Percentiles rank a stretch among this genome's conserved stretches.
These are phyloP conservation scores for Hedychridium roseum DNA, from an alignment of 2,888 invertebrate genomes.

Conservation along the genomic window DNA sequence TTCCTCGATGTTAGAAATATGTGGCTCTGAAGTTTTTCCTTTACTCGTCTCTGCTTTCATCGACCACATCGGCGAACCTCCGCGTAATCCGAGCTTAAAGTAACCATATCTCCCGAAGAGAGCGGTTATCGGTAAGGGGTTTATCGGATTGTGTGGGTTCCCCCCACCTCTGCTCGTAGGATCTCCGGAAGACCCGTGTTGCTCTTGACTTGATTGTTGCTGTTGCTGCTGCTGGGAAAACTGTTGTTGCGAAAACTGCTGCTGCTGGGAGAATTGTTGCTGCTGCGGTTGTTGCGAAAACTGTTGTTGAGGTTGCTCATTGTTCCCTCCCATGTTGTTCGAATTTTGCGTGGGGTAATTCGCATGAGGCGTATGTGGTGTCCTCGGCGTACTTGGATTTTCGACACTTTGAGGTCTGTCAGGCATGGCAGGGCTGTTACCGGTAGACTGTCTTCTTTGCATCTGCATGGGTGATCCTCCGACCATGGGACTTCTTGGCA, in stretches of 20 bases:
- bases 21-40: conserved; percentile 57
- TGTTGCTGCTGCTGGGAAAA: conserved; percentile 60
- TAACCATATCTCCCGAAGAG: conserved; percentile 70
- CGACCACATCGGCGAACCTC: conserved; percentile 75
- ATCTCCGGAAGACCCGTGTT: conserved; percentile 42
- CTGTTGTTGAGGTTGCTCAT: conserved; percentile 68
- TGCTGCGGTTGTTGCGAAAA: conserved; percentile 49
- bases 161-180: conserved; percentile 61
- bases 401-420: conserved; percentile 70
- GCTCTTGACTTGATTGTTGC: too few relatives aligned
- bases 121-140: conserved; percentile 70
- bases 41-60: conserved; percentile 63
- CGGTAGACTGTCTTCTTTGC: conserved; percentile 67
- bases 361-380: conserved; percentile 55
- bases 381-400: conserved; percentile 68
- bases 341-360: conserved; percentile 56
- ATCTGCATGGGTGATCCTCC: conserved; percentile 65
- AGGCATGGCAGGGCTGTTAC: conserved; percentile 67
- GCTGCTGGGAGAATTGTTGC: conserved; percentile 31
- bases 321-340: conserved; percentile 29
- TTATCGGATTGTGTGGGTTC: conserved; percentile 67
- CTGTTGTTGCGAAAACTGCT: conserved; percentile 12
- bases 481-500: conserved; percentile 68
- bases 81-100: conserved; percentile 70
- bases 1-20: conserved; percentile 62